Evolutionary conservation across 2,797 vertebrate genomes (phyloP).

Genomic region (Sparidentex hasta): DNA sequence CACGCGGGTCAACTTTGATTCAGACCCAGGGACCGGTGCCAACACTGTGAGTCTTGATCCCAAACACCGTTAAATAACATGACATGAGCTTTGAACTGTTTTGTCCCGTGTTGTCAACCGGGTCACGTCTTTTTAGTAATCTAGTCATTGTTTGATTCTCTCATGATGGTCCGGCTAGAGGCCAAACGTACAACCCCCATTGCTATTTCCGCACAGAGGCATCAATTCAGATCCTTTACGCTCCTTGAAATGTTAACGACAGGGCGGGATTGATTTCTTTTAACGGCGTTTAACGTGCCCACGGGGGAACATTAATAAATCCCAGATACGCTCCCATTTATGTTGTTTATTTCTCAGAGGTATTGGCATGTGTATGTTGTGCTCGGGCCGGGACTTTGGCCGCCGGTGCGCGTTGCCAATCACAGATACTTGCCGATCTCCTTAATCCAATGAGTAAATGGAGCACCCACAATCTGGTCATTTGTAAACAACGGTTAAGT

Average conservation of each 20-base stretch:
- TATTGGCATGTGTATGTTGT: constrained; percentile 37
- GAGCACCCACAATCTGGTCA: constrained; percentile 40
- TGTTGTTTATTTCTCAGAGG: constrained; percentile 24
- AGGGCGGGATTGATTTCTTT: constrained; percentile 23
- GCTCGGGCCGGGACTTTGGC: constrained; percentile 14
- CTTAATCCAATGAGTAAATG: constrained; percentile 42
- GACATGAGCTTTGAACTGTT: neutral
- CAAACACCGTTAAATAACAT: neutral
- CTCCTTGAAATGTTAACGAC: neutral
- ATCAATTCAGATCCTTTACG: constrained; percentile 20
- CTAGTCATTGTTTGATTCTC: constrained; percentile 6
- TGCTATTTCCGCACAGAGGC: neutral
- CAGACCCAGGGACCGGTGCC: constrained; percentile 8
- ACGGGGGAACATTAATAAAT: constrained; percentile 21
- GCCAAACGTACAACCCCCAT: neutral
- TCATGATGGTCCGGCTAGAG: neutral
- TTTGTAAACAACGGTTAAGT: constrained; percentile 58
- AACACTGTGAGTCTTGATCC: constrained; percentile 20
- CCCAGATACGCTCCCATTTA: neutral
- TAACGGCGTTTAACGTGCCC: constrained; percentile 8
- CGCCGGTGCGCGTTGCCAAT: constrained; percentile 1
- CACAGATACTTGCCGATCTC: constrained; percentile 31
- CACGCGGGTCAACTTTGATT: constrained; percentile 6
- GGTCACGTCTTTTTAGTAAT: neutral
- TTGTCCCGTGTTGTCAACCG: neutral